Evolutionary conservation across 2,797 vertebrate species (phyloP).

Genomic region (Tangara arthus): DNA sequence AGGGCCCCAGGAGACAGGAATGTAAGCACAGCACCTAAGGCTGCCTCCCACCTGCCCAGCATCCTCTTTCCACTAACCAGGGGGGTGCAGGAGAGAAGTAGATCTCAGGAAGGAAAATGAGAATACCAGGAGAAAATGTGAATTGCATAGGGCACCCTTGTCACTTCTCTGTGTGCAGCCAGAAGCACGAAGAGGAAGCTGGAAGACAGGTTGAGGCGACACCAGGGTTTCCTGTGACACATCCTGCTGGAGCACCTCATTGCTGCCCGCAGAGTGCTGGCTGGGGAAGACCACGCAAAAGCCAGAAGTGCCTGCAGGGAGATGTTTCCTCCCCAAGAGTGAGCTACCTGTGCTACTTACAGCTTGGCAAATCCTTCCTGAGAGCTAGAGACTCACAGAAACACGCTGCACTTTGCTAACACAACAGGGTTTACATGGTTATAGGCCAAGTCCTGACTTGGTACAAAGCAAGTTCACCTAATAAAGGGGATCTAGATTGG

Average conservation of each 20-base stretch:
- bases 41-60: background rate
- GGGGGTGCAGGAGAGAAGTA: background rate
- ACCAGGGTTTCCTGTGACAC: background rate
- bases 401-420: accelerated
- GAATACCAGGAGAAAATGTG: background rate
- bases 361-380: background rate
- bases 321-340: background rate
- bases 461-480: background rate
- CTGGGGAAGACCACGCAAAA: background rate
- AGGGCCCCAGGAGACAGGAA: background rate
- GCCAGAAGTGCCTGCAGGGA: background rate
- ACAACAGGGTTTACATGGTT: background rate
- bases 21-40: background rate
- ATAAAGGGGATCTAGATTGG: background rate
- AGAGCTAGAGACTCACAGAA: background rate
- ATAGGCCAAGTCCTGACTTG: background rate
- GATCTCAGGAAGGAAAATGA: background rate
- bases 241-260: accelerated
- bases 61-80: background rate
- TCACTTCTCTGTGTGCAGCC: background rate
- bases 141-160: accelerated
- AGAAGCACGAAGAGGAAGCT: background rate
- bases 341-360: background rate
- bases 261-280: accelerated
- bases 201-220: background rate